Percentiles rank a stretch among this genome's conserved stretches.
phyloP scores from a whole-genome alignment of 2,113 vertebrate genomes.

The Cyprinus carpio region DNA sequence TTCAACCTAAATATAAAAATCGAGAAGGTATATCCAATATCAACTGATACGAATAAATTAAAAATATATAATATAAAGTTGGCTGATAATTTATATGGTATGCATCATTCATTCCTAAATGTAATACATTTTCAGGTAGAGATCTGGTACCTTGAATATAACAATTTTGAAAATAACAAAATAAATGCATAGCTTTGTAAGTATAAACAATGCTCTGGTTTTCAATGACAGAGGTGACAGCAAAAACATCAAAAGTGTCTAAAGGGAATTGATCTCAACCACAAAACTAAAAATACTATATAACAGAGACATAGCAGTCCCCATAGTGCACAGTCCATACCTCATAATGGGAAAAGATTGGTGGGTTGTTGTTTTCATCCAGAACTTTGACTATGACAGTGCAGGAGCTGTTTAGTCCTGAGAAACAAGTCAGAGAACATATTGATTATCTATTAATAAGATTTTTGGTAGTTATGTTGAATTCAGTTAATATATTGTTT shows the following conservation, averaged over 20 bases:
- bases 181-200: not conserved
- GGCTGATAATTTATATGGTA: not conserved
- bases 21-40: not conserved
- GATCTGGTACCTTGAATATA: not conserved
- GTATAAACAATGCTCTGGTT: not conserved
- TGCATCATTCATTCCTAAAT: not conserved
- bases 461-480: conserved; percentile 22
- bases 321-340: conserved; percentile 45
- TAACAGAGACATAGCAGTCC: not conserved
- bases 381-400: conserved; percentile 67
- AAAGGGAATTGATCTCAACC: not conserved
- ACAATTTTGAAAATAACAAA: not conserved
- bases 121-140: not conserved
- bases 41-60: not conserved
- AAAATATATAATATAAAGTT: not conserved
- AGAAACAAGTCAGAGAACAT: conserved; percentile 47
- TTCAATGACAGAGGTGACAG: not conserved
- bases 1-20: no score
- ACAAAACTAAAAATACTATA: not conserved
- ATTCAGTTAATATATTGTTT: not conserved
- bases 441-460: conserved; percentile 61
- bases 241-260: not conserved
- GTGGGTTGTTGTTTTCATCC: conserved; percentile 76
- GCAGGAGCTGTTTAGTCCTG: conserved; percentile 75
- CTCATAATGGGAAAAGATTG: conserved; percentile 75